Evolutionary conservation across 2,797 vertebrate species (phyloP).

Genomic region (Manis pentadactyla): DNA sequence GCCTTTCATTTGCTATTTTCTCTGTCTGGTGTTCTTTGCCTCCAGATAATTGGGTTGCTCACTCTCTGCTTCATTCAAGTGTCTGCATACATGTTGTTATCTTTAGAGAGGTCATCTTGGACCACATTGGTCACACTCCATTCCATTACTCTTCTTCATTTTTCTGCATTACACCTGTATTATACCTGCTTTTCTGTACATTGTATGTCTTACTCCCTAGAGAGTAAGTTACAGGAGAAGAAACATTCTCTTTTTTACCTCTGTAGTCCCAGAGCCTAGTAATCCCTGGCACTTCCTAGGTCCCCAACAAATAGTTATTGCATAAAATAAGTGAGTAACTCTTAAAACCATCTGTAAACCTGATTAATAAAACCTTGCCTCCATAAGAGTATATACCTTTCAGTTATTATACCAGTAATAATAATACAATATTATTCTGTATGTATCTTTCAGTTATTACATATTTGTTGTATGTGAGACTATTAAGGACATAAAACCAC

Average conservation of each 20-base stretch:
- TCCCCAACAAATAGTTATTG: neutral
- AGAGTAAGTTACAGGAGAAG: neutral
- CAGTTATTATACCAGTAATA: neutral
- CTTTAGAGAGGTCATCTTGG: neutral
- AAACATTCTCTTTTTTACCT: neutral
- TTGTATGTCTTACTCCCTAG: neutral
- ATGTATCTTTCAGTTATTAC: neutral
- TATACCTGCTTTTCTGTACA: neutral
- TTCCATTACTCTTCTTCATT: neutral
- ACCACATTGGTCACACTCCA: neutral
- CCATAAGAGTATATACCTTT: neutral
- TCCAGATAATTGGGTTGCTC: neutral
- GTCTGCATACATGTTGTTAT: neutral
- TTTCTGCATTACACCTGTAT: neutral
- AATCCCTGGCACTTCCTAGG: neutral
- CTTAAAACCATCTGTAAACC: neutral
- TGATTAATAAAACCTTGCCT: slow-evolving; percentile 9
- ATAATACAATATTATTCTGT: neutral
- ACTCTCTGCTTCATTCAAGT: neutral
- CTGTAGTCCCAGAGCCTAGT: neutral
- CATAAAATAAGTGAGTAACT: slow-evolving; percentile 1
- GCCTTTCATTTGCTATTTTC: neutral
- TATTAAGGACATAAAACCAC: neutral
- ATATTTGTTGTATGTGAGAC: neutral
- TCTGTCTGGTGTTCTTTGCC: neutral